Evolutionary conservation across 2,797 vertebrate genomes (phyloP), one percentile per base, ranked within the genome.

Genomic region (Eurystomus glaucurus): DNA sequence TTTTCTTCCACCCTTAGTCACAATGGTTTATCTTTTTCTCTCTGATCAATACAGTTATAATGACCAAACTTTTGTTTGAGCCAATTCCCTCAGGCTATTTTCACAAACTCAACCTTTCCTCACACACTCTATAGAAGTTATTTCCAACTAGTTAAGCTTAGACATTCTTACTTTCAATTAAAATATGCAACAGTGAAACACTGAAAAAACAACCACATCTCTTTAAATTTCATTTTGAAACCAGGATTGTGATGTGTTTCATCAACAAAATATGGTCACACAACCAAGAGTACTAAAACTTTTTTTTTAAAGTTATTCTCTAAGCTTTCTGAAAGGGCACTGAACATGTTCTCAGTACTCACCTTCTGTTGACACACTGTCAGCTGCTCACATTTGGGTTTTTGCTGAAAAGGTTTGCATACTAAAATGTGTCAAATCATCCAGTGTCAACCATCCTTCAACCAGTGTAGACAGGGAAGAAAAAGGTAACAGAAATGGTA

Each of bases 51-150:
- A 66, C 9, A 15, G 84, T 79, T 70, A 31, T 7, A 85, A 69
- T 15, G n/a, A 69, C 16, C 29, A 45, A 90, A 69, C 21, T 74
- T 92, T 23, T 57, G 26, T 37, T 45, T 16, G 20, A 80, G 31
- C 21, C 17, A 29, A 25, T 54, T 91, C 52, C 75, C 43, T 60
- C 71, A 84, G 22, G 65, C 37, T 75, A 8, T 51, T 19, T 41
- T 83, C 61, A 71, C 14, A 95, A 95, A 33, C 25, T 80, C 52
- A 80, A 13, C 14, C 19, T 54, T 66, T 85, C 37, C 35, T 23
- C 3, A 0, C 21, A 2, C 1, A 80, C 35, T 37, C 25, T 14
- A 22, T 0, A 85, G 57, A 23, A 58, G 50, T 35, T 91, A 72
- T 68, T 80, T 89, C 33, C 35, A 71, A 31, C 28, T 20, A 70